Percentiles rank a stretch among this genome's conserved stretches.
Conservation (phyloP, 2,888 invertebrate species). For the Monoplex corrugatus region DNA sequence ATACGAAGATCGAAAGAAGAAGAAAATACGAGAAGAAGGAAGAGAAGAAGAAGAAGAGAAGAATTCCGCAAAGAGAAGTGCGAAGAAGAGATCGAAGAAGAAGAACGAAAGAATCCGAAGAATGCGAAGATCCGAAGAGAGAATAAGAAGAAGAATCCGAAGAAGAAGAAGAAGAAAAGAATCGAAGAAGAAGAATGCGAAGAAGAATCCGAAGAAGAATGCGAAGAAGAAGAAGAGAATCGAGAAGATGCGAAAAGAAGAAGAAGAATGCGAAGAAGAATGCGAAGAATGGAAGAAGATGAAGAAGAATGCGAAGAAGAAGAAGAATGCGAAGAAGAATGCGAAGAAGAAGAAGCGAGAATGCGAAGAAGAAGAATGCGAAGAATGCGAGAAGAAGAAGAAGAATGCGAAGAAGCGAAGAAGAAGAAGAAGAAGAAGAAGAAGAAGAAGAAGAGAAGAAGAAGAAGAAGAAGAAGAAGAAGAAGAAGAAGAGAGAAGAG, state of each 20-base stretch:
- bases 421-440: neutral
- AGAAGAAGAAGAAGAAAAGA: too few relatives aligned
- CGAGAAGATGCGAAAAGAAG: conserved; percentile 5
- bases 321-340: too few relatives aligned
- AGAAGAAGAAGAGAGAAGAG: neutral
- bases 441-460: neutral
- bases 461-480: neutral
- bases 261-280: neutral
- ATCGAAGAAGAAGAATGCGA: neutral
- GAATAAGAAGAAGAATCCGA: too few relatives aligned
- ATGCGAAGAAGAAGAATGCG: neutral
- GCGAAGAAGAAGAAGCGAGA: too few relatives aligned
- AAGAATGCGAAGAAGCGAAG: neutral
- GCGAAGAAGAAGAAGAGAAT: conserved; percentile 17
- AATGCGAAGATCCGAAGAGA: too few relatives aligned
- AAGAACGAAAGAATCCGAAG: too few relatives aligned
- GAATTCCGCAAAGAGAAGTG: neutral
- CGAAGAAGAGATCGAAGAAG: neutral
- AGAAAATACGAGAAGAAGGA: too few relatives aligned
- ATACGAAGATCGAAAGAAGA: too few relatives aligned
- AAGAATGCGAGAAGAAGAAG: neutral
- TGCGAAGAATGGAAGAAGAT: too few relatives aligned
- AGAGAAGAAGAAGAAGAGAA: conserved; percentile 19
- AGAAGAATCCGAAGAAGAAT: neutral
- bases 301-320: too few relatives aligned